Conservation (phyloP, 2,797 vertebrate genomes). For the Pseudocheirus occidentalis region DNA sequence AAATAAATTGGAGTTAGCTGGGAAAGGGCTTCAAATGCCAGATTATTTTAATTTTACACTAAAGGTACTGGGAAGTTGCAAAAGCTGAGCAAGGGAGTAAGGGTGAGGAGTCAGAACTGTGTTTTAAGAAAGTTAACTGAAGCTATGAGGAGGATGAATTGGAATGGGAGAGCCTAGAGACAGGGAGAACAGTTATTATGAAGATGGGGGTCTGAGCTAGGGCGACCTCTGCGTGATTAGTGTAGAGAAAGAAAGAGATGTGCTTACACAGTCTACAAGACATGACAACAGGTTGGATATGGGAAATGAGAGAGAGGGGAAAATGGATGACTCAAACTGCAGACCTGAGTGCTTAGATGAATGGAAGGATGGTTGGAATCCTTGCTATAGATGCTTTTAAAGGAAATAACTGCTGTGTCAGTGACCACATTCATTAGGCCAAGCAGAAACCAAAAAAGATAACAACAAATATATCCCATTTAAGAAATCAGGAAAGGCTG, state of each 20-base stretch:
- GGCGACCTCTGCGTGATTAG: neutral
- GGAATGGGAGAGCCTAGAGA: neutral
- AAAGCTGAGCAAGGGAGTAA: neutral
- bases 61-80: neutral
- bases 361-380: neutral
- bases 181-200: neutral
- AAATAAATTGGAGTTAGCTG: neutral
- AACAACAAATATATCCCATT: neutral
- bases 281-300: neutral
- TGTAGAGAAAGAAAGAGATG: neutral
- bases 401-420: neutral
- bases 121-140: neutral
- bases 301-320: neutral
- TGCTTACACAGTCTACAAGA: neutral
- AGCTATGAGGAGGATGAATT: neutral
- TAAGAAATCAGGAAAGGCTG: neutral
- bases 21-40: neutral
- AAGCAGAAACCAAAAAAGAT: neutral
- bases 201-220: neutral
- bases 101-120: neutral
- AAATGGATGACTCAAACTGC: neutral
- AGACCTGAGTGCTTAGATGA: neutral
- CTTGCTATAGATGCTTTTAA: neutral
- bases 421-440: neutral
- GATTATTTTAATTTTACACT: neutral